A percentile compares a stretch with the other conserved stretches of the same genome.
These are phyloP conservation scores for Saturnia japonica DNA, from an alignment of 2,888 invertebrate genomes.

Conservation along the genomic window DNA sequence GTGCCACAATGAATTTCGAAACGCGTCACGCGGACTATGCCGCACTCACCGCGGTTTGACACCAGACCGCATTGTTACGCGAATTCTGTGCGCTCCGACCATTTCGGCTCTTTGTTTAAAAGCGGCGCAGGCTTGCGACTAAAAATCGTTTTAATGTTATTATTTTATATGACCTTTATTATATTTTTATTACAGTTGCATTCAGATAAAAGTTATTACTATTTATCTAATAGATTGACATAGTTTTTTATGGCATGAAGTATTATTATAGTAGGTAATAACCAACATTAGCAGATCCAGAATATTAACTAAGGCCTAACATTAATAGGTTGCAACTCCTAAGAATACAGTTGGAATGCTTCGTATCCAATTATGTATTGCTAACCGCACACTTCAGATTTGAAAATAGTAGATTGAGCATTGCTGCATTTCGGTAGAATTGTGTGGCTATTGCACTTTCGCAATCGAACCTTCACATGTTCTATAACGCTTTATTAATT, in stretches of 20 bases:
- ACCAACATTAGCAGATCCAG: too few species aligned
- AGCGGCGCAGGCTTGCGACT: slow-evolving; percentile 22
- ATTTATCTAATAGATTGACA: not conserved
- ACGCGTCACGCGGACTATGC: slow-evolving; percentile 20
- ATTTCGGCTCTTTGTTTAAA: slow-evolving; percentile 42
- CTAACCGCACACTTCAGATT: not conserved
- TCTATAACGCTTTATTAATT: not conserved
- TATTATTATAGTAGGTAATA: not conserved
- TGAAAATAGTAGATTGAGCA: not conserved
- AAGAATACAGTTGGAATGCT: not conserved
- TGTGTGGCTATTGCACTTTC: not conserved
- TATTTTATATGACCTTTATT: not conserved
- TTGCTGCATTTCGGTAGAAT: too few species aligned
- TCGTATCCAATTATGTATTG: not conserved
- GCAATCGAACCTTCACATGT: not conserved
- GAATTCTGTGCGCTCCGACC: slow-evolving; percentile 47
- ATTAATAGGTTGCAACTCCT: not conserved
- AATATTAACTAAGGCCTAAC: too few species aligned
- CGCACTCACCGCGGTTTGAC: slow-evolving; percentile 39
- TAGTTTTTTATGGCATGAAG: not conserved
- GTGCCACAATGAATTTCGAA: slow-evolving; percentile 26
- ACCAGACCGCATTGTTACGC: slow-evolving; percentile 62
- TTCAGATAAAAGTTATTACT: not conserved
- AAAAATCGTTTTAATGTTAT: not conserved
- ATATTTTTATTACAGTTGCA: not conserved